Conservation (phyloP, 1,140 invertebrate genomes). For the Apis florea region DNA sequence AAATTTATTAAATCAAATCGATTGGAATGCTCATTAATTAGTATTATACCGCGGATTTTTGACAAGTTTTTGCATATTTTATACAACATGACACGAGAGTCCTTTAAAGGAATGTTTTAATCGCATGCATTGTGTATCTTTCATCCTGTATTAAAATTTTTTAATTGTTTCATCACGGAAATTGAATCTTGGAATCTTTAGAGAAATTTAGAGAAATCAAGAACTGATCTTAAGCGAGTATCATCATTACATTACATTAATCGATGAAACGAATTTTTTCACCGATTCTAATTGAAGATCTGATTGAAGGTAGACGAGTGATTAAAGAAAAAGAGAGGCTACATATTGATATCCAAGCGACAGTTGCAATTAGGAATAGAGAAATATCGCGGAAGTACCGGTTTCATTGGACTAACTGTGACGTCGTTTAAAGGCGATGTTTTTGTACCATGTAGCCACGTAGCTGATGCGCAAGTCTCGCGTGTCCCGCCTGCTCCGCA, state of each 20-base stretch:
- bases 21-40: not conserved
- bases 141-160: too few relatives aligned
- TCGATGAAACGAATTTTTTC: not conserved
- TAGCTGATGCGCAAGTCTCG: constrained; percentile 86
- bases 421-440: constrained; percentile 61
- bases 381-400: constrained; percentile 58
- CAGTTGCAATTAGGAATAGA: constrained; percentile 14
- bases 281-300: not conserved
- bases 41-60: too few relatives aligned
- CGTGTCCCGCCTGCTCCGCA: constrained; percentile 87
- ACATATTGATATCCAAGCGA: not conserved
- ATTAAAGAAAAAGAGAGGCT: not conserved
- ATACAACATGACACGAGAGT: too few relatives aligned
- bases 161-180: too few relatives aligned
- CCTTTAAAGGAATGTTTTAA: too few relatives aligned
- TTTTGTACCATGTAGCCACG: constrained; percentile 86
- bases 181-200: too few relatives aligned
- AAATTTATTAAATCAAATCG: not conserved
- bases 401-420: constrained; percentile 51
- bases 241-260: not conserved
- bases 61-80: too few relatives aligned
- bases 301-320: not conserved
- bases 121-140: too few relatives aligned
- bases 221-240: not conserved
- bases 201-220: not conserved